Evolutionary conservation across 2,113 vertebrate genomes (phyloP).

Genomic region (Tenrec ecaudatus): DNA sequence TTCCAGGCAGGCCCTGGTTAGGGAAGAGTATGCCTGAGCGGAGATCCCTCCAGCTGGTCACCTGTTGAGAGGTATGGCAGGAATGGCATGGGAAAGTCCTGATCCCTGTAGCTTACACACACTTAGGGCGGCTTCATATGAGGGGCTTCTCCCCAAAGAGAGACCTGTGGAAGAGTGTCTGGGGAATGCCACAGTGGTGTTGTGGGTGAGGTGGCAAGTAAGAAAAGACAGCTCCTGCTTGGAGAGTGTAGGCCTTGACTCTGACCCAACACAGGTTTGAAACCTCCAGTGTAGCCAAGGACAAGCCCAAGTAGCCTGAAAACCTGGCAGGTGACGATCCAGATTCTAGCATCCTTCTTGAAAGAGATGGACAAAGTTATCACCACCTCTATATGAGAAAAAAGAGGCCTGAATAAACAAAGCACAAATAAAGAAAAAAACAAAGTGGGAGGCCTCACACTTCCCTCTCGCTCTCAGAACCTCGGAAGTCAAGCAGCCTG

Average conservation of each 20-base stretch:
- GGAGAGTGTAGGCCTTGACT: not conserved
- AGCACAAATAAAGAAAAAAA: too few species aligned
- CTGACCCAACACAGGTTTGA: not conserved
- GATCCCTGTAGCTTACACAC: not conserved
- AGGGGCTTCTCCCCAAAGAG: not conserved
- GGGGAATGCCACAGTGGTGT: not conserved
- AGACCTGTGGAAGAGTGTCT: not conserved
- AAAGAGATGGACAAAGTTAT: too few species aligned
- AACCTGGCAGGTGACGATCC: not conserved
- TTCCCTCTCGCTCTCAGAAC: too few species aligned
- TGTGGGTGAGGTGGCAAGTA: not conserved
- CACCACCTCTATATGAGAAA: too few species aligned
- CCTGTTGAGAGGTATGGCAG: not conserved
- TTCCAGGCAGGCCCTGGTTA: not conserved
- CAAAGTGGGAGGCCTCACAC: too few species aligned
- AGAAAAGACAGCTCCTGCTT: not conserved
- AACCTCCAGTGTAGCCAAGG: not conserved
- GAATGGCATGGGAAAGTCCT: not conserved
- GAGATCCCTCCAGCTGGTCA: not conserved
- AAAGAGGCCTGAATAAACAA: too few species aligned
- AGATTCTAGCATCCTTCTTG: too few species aligned
- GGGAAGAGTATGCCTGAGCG: not conserved
- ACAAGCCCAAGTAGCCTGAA: not conserved
- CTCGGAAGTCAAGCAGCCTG: too few species aligned
- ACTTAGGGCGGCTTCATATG: not conserved